phyloP scores from a whole-genome alignment of 2,113 vertebrate genomes.

The Silurus meridionalis region DNA sequence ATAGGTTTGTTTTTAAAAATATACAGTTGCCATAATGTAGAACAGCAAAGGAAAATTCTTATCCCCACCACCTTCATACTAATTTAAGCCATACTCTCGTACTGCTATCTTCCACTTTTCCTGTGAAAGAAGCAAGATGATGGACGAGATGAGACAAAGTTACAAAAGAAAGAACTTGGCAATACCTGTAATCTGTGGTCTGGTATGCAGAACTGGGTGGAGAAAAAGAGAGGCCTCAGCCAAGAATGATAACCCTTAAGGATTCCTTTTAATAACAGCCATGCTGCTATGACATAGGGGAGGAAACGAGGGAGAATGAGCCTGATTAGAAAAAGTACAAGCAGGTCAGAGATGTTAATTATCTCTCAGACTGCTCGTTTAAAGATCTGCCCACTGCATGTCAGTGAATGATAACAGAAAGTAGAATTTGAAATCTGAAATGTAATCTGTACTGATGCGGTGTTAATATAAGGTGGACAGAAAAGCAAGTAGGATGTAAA shows the following conservation, averaged over 20 bases:
- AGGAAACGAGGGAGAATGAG: constrained; percentile 31
- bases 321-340: constrained; percentile 20
- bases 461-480: not conserved
- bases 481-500: not conserved
- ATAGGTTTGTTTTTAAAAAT: not conserved
- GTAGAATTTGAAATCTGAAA: constrained; percentile 48
- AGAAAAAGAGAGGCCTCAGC: not conserved
- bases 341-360: constrained; percentile 51
- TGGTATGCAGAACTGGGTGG: constrained; percentile 33
- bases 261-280: constrained; percentile 13
- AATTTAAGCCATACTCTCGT: constrained; percentile 50
- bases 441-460: constrained; percentile 29
- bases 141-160: constrained; percentile 45
- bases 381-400: constrained; percentile 21
- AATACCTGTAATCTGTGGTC: constrained; percentile 26
- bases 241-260: not conserved
- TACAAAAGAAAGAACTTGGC: constrained; percentile 50
- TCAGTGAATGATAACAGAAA: constrained; percentile 43
- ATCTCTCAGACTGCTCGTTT: constrained; percentile 11
- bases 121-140: constrained; percentile 64
- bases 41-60: constrained; percentile 20
- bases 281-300: constrained; percentile 4
- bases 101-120: constrained; percentile 43
- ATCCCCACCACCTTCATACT: constrained; percentile 43
- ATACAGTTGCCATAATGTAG: not conserved